A percentile compares a stretch with the other conserved stretches of the same genome.
Conservation (phyloP, 2,888 invertebrate genomes). For the Luperina testacea region DNA sequence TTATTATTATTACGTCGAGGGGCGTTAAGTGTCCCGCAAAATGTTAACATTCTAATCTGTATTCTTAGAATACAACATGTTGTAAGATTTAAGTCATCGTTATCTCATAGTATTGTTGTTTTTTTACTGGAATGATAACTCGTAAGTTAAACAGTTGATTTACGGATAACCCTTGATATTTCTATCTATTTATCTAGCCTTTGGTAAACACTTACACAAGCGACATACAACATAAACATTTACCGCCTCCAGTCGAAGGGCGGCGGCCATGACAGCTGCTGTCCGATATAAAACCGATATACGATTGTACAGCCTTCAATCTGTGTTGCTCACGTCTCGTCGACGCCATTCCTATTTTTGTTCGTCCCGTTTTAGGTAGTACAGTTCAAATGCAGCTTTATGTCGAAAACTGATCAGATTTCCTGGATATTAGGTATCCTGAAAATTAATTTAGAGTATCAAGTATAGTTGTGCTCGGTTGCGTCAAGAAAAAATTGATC, state of each 20-base stretch:
- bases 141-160: background rate
- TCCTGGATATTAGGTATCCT: background rate
- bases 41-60: background rate
- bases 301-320: conserved; percentile 64
- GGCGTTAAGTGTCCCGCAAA: no score
- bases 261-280: conserved; percentile 52
- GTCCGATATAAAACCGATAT: conserved; percentile 67
- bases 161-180: background rate
- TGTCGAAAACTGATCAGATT: conserved; percentile 20
- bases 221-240: conserved; percentile 3
- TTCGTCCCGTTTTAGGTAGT: conserved; percentile 43
- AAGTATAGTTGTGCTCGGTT: background rate
- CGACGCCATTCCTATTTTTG: conserved; percentile 45
- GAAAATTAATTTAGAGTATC: conserved; percentile 6
- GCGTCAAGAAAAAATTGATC: background rate
- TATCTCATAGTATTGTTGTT: background rate
- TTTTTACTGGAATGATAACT: no score
- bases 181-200: conserved; percentile 14
- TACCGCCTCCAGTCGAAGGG: conserved; percentile 36
- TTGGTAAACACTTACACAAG: conserved; percentile 19
- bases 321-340: conserved; percentile 49
- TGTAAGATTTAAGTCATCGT: background rate
- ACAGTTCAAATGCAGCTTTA: conserved; percentile 33
- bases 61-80: background rate
- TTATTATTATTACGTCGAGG: no score